Percentiles rank a stretch among this genome's conserved stretches.
These are phyloP conservation scores for Stegastes partitus DNA, from an alignment of 2,113 vertebrate species.

Conservation along the genomic window DNA sequence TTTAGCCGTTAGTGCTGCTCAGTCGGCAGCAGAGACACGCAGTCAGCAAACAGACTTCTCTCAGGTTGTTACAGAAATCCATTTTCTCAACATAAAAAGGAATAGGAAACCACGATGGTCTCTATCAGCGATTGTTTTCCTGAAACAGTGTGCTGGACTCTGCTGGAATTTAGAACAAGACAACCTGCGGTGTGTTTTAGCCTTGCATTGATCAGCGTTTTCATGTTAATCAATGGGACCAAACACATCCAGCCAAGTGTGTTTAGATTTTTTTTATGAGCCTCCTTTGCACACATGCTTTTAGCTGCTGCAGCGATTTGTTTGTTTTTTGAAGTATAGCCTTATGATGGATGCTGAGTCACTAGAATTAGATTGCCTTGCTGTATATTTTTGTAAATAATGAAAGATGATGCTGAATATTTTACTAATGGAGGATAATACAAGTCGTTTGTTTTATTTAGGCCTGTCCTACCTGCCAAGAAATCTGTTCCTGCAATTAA, in stretches of 20 bases:
- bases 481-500: conserved; percentile 55
- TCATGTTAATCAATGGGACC: conserved; percentile 20
- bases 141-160: conserved; percentile 13
- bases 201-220: conserved; percentile 27
- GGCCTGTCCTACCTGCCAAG: conserved; percentile 35
- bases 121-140: conserved; percentile 40
- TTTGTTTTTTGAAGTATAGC: conserved; percentile 25
- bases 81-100: conserved; percentile 31
- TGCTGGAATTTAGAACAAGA: conserved; percentile 11
- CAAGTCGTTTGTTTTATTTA: conserved; percentile 56
- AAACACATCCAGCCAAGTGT: conserved; percentile 15
- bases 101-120: conserved; percentile 44
- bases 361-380: conserved; percentile 30
- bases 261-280: background rate
- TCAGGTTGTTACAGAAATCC: conserved; percentile 7
- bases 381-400: conserved; percentile 40
- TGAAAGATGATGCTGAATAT: conserved; percentile 57
- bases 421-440: conserved; percentile 47
- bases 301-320: conserved; percentile 13
- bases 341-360: conserved; percentile 41
- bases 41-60: conserved; percentile 4
- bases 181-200: conserved; percentile 17
- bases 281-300: conserved; percentile 4
- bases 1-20: conserved; percentile 1
- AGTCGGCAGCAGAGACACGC: background rate